phyloP scores from a whole-genome alignment of 2,888 invertebrate genomes.

The Papilio elwesi region DNA sequence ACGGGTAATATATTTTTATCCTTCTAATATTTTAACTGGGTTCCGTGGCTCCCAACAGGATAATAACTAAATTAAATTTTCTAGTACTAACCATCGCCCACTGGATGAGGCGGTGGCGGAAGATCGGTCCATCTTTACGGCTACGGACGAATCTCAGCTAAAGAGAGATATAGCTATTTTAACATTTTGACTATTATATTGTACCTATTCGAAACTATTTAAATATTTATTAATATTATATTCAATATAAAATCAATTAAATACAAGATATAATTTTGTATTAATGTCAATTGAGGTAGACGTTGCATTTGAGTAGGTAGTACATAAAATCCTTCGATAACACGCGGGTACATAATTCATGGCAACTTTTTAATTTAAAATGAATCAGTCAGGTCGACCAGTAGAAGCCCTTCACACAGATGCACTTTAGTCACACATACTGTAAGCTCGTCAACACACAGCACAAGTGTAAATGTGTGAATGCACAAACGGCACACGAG shows the following conservation, averaged over 20 bases:
- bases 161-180: too few species aligned
- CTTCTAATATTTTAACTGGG: background rate
- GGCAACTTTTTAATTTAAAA: slow-evolving; percentile 71
- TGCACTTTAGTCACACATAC: slow-evolving; percentile 42
- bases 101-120: too few species aligned
- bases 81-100: too few species aligned
- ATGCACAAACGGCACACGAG: slow-evolving; percentile 56
- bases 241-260: background rate
- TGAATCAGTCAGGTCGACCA: slow-evolving; percentile 74
- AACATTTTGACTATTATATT: too few species aligned
- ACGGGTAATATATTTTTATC: background rate
- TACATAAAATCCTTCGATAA: slow-evolving; percentile 60
- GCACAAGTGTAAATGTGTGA: slow-evolving; percentile 42
- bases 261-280: background rate
- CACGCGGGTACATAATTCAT: slow-evolving; percentile 69
- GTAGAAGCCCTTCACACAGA: slow-evolving; percentile 73
- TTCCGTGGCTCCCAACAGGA: background rate
- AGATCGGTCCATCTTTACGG: too few species aligned
- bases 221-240: too few species aligned
- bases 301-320: slow-evolving; percentile 43
- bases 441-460: slow-evolving; percentile 26
- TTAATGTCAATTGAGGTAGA: slow-evolving; percentile 11
- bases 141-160: too few species aligned
- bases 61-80: background rate
- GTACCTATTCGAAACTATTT: too few species aligned